Evolutionary conservation across 92 coral and sea anemone genomes (phyloP).

Genomic region (Diadumene lineata): DNA sequence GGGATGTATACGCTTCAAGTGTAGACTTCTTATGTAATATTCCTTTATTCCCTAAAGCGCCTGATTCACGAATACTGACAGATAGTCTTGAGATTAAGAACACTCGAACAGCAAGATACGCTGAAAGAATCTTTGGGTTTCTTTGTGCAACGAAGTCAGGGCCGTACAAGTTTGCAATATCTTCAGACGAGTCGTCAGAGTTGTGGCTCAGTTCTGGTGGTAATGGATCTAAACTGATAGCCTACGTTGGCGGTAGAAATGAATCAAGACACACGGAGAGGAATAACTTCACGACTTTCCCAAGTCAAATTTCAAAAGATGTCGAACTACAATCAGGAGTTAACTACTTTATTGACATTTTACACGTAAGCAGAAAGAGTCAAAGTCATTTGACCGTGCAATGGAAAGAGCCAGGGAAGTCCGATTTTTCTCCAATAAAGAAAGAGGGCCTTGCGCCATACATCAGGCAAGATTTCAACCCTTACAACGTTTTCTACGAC

Average conservation of each 20-base stretch:
- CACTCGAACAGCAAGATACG: conserved; percentile 14
- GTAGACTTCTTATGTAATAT: conserved; percentile 43
- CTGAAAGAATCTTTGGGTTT: conserved; percentile 62
- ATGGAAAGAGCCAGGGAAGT: conserved; percentile 57
- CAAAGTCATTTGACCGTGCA: conserved; percentile 38
- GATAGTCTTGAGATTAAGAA: conserved; percentile 23
- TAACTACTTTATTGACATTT: conserved; percentile 58
- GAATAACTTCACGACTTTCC: conserved; percentile 5
- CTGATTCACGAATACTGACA: conserved; percentile 34
- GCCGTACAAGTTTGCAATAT: conserved; percentile 53
- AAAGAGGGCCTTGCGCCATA: conserved; percentile 21
- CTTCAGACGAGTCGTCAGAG: conserved; percentile 68
- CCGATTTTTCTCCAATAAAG: conserved; percentile 29
- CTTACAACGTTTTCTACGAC: conserved; percentile 7
- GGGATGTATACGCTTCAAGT: conserved; percentile 36
- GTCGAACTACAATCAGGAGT: conserved; percentile 38
- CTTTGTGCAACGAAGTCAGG: conserved; percentile 56
- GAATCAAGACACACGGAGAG: conserved; percentile 2
- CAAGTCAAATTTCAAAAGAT: conserved; percentile 45
- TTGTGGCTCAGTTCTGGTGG: conserved; percentile 62
- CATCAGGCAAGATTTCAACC: conserved; percentile 10
- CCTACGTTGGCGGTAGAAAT: conserved; percentile 24
- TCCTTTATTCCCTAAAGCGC: conserved; percentile 72
- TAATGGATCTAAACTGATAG: conserved; percentile 47
- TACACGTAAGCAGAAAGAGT: conserved; percentile 39